Evolutionary conservation across 1,140 invertebrate genomes (phyloP), one percentile per base, ranked within the genome.

Genomic region (Eumaeus atala): DNA sequence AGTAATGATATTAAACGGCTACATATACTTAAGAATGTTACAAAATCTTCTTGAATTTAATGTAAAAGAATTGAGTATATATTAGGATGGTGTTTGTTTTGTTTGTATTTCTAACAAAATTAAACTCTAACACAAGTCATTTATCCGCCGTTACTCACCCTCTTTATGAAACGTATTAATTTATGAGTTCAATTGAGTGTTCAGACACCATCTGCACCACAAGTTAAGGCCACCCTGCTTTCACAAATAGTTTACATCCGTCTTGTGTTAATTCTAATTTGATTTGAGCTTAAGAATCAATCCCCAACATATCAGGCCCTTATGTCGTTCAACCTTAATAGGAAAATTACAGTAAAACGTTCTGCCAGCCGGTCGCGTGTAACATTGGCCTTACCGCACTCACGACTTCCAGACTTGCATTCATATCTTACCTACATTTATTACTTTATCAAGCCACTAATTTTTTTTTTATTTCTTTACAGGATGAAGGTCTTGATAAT

Each of bases 401-500:
- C 79, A 83, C 79, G 73, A 77, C 70, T 81, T 74, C 62, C 62
- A 74, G 67, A 76, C 72, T 70, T 78, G 67, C 72, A 70, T 67
- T 76, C 59, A 56, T 72, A 66, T 67, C 65, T 56, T 64, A 48
- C 54, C 65, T 48, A 56, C 52, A 55, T 37, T 63, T 50, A 71
- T 69, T 69, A 70, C 9, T 61, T 59, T 28, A 18, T 56, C 55
- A 69, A 75, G 75, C 66, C 67, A 66, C 68, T 84, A 76, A 82
- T 72, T 61, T 47, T 48, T 55, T 54, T 58, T 72, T 74, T 77
- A 14, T 68, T 21, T 74, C 47, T 71, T 85, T 87, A 58, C 81
- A 87, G 84, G 70, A 87, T 87, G 84, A 87, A 87, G 79, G 74
- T 85, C 67, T 67, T 87, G 67, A 56, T 87, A 76, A 67, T 84